A percentile compares a stretch with the other conserved stretches of the same genome.
phyloP scores from a whole-genome alignment of 1,140 invertebrate species.

The Apolygus lucorum region DNA sequence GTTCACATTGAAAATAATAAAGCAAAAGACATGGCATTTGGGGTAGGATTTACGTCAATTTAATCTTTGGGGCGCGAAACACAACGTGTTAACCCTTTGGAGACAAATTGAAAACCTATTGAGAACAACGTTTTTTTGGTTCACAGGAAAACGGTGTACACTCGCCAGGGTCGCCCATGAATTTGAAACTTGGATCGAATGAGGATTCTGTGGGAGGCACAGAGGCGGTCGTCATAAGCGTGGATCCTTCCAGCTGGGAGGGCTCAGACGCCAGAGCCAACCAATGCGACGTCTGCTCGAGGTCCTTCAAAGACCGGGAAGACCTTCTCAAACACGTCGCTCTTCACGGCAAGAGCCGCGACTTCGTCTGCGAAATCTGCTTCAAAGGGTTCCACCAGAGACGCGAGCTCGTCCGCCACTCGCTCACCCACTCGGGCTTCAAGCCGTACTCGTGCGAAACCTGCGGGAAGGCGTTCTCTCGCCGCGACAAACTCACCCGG shows the following conservation, averaged over 20 bases:
- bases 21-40: no score
- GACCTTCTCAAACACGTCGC: conserved; percentile 1
- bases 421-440: conserved; percentile 45
- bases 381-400: conserved; percentile 40
- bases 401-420: conserved; percentile 28
- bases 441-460: conserved; percentile 46
- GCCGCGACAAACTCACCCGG: conserved; percentile 22
- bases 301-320: not conserved
- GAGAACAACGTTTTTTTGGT: no score
- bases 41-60: no score
- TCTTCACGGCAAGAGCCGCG: conserved; percentile 8
- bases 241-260: conserved; percentile 20
- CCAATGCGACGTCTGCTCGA: not conserved
- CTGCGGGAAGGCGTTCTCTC: conserved; percentile 43
- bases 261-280: conserved; percentile 1
- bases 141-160: no score
- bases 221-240: conserved; percentile 24
- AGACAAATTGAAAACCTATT: no score
- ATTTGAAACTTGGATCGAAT: no score
- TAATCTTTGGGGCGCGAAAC: no score
- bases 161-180: no score
- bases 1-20: no score
- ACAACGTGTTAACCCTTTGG: no score
- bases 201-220: no score
- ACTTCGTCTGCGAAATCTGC: conserved; percentile 26